phyloP scores from a whole-genome alignment of 2,113 vertebrate species.

The Oreotrochilus melanogaster region DNA sequence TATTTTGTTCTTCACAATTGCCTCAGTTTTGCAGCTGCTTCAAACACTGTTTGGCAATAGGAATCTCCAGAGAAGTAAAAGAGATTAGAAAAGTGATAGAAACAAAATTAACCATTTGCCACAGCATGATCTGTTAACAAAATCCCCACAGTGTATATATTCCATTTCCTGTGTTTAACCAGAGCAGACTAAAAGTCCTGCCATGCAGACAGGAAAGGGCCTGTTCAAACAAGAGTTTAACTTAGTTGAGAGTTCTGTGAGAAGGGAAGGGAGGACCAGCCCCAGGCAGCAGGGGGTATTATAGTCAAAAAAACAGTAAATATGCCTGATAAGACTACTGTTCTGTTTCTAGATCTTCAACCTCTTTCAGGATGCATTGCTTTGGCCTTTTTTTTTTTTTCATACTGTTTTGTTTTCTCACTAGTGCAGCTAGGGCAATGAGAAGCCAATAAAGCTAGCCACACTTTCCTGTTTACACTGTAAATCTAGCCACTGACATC shows the following conservation, averaged over 20 bases:
- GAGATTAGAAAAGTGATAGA: background rate
- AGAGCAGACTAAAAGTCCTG: background rate
- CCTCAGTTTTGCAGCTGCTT: background rate
- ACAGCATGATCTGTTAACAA: background rate
- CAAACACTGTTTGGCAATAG: background rate
- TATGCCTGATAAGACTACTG: background rate
- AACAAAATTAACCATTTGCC: background rate
- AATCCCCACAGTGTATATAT: background rate
- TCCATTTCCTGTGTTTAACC: slow-evolving; percentile 12
- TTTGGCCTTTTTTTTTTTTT: background rate
- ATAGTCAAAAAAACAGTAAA: background rate
- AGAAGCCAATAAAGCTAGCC: background rate
- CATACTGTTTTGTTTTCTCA: background rate
- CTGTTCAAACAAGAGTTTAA: slow-evolving; percentile 18
- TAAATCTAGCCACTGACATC: background rate
- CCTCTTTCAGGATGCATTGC: background rate
- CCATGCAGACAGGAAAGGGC: background rate
- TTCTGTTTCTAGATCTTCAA: background rate
- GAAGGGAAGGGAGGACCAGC: slow-evolving; percentile 34
- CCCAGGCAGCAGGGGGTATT: background rate
- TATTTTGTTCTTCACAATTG: background rate
- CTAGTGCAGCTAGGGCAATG: background rate
- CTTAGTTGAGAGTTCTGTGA: background rate
- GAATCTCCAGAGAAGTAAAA: background rate
- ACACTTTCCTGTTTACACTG: slow-evolving; percentile 28